phyloP scores from a whole-genome alignment of 2,797 vertebrate species.

The Lagodon rhomboides region DNA sequence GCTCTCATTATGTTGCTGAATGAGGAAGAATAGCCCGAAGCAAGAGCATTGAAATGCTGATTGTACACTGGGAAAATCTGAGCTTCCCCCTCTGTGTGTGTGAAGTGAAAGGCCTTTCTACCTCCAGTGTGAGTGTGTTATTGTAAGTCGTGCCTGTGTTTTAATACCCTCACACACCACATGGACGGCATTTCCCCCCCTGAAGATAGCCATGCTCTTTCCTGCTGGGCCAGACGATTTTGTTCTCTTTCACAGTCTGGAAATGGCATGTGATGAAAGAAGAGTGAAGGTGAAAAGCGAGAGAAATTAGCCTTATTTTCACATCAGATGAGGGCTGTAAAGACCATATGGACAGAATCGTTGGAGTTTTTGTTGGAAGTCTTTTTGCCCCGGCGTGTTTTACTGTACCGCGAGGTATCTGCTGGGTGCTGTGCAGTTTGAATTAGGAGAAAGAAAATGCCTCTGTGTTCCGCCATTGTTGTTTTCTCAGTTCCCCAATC shows the following conservation, averaged over 20 bases:
- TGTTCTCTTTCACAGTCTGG: constrained; percentile 18
- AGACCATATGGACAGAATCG: background rate
- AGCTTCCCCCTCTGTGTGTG: constrained; percentile 45
- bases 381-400: background rate
- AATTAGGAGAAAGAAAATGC: constrained; percentile 42
- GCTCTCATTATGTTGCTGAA: constrained; percentile 25
- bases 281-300: background rate
- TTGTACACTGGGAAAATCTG: constrained; percentile 50
- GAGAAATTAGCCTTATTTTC: background rate
- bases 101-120: constrained; percentile 55
- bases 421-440: constrained; percentile 34
- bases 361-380: background rate
- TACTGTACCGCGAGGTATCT: background rate
- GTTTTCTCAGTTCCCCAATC: constrained; percentile 60
- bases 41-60: constrained; percentile 52
- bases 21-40: constrained; percentile 36
- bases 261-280: constrained; percentile 6
- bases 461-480: constrained; percentile 22
- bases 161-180: constrained; percentile 47
- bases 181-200: constrained; percentile 6
- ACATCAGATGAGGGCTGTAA: background rate
- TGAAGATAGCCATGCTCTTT: constrained; percentile 33
- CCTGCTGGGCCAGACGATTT: constrained; percentile 29
- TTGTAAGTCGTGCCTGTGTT: constrained; percentile 55
- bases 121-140: constrained; percentile 41